Evolutionary conservation across 2,113 vertebrate species (phyloP).

Genomic region (Galeopterus variegatus): DNA sequence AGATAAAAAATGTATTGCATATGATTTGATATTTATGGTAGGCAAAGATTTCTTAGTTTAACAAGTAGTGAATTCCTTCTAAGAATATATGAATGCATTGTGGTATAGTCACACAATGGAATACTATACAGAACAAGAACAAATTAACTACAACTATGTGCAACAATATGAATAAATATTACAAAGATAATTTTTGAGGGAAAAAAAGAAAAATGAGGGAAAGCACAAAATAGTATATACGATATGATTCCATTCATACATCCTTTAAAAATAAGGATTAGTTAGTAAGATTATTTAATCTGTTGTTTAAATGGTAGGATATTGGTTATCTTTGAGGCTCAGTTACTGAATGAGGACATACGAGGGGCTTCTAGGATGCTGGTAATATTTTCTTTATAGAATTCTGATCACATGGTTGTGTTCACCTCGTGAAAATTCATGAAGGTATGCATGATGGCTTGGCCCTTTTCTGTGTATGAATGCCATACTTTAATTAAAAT

Average conservation of each 20-base stretch:
- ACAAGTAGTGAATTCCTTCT: not conserved
- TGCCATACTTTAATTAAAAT: not conserved
- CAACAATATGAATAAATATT: not conserved
- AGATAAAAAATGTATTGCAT: not conserved
- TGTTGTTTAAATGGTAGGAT: not conserved
- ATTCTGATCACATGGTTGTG: not conserved
- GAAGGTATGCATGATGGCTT: not conserved
- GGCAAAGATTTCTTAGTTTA: not conserved
- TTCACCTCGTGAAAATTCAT: not conserved
- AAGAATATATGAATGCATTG: not conserved
- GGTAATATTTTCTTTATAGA: not conserved
- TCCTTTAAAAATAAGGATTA: not conserved
- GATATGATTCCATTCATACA: not conserved
- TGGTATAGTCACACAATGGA: not conserved
- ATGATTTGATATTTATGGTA: not conserved
- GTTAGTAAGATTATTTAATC: not conserved
- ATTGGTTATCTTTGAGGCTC: not conserved
- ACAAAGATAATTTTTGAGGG: not conserved
- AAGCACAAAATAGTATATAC: not conserved
- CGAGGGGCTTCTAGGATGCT: not conserved
- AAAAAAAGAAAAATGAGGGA: not conserved
- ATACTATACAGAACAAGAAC: not conserved
- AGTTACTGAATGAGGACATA: not conserved
- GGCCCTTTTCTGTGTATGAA: not conserved
- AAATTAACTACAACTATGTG: not conserved